Percentiles rank a stretch among this genome's conserved stretches.
phyloP scores from a whole-genome alignment of 2,797 vertebrate species.

The Macropus fuliginosus region DNA sequence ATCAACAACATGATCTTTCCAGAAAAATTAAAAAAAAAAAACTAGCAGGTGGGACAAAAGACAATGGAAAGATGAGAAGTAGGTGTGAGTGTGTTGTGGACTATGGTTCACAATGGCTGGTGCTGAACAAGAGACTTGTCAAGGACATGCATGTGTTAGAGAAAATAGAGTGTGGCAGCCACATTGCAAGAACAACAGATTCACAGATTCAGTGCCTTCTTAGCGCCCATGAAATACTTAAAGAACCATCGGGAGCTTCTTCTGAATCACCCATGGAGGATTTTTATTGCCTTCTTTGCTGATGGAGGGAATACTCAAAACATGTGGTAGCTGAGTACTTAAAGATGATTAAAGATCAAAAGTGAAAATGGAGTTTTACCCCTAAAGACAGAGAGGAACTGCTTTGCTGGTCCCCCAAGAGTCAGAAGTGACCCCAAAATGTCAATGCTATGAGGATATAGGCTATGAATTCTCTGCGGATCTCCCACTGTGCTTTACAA shows the following conservation, averaged over 20 bases:
- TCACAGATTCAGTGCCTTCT: not conserved
- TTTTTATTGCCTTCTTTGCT: not conserved
- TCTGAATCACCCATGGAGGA: not conserved
- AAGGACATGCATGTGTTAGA: not conserved
- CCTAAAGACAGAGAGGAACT: not conserved
- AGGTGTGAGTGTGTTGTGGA: not conserved
- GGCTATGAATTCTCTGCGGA: not conserved
- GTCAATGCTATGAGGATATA: not conserved
- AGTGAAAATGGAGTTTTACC: not conserved
- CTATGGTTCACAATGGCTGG: not conserved
- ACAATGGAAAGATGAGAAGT: not conserved
- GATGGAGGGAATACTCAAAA: not conserved
- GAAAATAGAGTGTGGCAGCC: not conserved
- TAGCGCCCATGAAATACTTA: not conserved
- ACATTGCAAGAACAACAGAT: not conserved
- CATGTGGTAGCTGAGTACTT: not conserved
- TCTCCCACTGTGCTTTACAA: not conserved
- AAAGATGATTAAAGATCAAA: not conserved
- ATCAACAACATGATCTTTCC: not conserved
- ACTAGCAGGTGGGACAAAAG: not conserved
- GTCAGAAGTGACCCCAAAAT: not conserved
- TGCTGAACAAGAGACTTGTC: not conserved
- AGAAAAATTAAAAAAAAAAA: not conserved
- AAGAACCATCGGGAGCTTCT: not conserved
- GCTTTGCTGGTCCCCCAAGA: not conserved